Conservation (phyloP, 2,113 vertebrate species). For the Thamnophis sirtalis region DNA sequence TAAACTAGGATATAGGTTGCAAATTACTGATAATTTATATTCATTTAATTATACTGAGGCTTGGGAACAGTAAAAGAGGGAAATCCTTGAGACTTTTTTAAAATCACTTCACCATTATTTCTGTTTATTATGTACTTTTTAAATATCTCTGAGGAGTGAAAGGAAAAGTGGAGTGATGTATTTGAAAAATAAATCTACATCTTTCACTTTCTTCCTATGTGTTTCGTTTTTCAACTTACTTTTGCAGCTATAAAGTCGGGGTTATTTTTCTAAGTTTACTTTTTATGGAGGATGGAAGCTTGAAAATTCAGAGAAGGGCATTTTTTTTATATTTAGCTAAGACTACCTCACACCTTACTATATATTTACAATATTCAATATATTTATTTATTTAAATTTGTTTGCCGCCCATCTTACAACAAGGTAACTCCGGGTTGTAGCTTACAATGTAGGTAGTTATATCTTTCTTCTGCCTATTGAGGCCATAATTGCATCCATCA, state of each 20-base stretch:
- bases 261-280: neutral
- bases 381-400: neutral
- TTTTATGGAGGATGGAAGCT: neutral
- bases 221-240: neutral
- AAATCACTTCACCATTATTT: neutral
- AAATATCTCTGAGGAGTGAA: neutral
- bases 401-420: neutral
- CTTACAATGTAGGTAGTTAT: neutral
- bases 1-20: neutral
- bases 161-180: neutral
- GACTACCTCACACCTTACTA: neutral
- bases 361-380: neutral
- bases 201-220: neutral
- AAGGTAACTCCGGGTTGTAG: neutral
- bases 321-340: neutral
- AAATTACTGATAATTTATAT: neutral
- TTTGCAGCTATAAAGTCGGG: neutral
- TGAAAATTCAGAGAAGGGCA: neutral
- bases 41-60: neutral
- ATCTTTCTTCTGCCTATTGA: neutral
- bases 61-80: neutral
- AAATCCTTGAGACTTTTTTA: no score
- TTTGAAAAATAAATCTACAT: neutral
- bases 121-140: neutral
- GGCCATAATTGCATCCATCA: neutral